Evolutionary conservation across 2,888 invertebrate genomes (phyloP).

Genomic region (Chouioia cunea): DNA sequence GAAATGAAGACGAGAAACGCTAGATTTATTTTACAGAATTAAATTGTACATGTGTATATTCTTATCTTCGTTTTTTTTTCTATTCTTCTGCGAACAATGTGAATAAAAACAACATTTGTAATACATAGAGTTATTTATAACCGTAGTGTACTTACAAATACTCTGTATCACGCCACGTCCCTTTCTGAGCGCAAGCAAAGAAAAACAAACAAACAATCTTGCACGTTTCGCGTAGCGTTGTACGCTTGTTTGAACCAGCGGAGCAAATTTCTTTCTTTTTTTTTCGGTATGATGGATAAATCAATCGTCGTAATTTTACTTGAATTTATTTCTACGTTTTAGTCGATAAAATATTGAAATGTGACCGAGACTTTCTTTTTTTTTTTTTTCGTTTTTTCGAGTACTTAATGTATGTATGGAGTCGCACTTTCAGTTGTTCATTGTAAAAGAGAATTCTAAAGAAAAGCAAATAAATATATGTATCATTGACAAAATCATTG

Average conservation of each 20-base stretch:
- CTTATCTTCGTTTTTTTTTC: conserved; percentile 34
- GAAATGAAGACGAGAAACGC: conserved; percentile 1
- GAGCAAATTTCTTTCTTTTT: conserved; percentile 17
- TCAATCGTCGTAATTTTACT: conserved; percentile 17
- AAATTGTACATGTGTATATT: conserved; percentile 38
- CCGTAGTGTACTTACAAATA: conserved; percentile 41
- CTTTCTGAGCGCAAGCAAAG: conserved; percentile 30
- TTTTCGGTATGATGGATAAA: conserved; percentile 1
- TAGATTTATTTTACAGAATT: conserved; percentile 33
- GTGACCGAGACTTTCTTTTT: too few relatives aligned
- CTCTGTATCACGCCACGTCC: conserved; percentile 37
- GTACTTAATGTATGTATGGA: conserved; percentile 40
- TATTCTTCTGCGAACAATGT: conserved; percentile 28
- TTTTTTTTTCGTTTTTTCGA: conserved; percentile 35
- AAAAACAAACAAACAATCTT: conserved; percentile 13
- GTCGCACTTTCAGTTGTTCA: conserved; percentile 23
- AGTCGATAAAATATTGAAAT: conserved; percentile 14
- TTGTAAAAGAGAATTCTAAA: conserved; percentile 12
- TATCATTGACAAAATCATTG: too few relatives aligned
- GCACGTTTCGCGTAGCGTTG: conserved; percentile 22
- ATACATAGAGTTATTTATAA: conserved; percentile 38
- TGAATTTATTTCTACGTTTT: neutral
- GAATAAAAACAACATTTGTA: conserved; percentile 28
- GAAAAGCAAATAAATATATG: neutral
- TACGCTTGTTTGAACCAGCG: conserved; percentile 26